Conservation (phyloP, 1,140 invertebrate species). For the Aradophagus sp. region DNA sequence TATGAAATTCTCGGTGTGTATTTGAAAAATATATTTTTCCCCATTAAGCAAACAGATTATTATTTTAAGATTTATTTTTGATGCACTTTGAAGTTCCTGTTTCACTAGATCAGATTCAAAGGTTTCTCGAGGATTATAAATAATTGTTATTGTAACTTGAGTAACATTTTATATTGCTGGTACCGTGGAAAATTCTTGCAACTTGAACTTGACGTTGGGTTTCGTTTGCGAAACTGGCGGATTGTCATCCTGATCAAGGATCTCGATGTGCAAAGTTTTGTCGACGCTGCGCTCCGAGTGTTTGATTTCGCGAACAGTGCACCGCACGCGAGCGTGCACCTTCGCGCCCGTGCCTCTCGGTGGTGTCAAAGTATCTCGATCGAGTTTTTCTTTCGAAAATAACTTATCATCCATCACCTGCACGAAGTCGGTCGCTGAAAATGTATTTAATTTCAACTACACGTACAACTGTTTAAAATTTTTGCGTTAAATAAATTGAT, state of each 20-base stretch:
- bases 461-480: background rate
- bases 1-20: too few species aligned
- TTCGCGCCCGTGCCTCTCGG: conserved; percentile 64
- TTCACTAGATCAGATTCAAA: too few species aligned
- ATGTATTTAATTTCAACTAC: background rate
- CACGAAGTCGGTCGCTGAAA: conserved; percentile 67
- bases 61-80: too few species aligned
- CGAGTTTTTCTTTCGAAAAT: conserved; percentile 61
- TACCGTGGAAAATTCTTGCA: conserved; percentile 65
- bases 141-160: too few species aligned
- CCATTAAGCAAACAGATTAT: too few species aligned
- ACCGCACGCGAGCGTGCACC: conserved; percentile 60
- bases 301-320: conserved; percentile 62
- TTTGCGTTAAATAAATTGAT: background rate
- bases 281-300: conserved; percentile 57
- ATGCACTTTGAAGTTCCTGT: too few species aligned
- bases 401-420: conserved; percentile 58
- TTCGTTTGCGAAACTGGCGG: conserved; percentile 66
- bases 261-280: conserved; percentile 58
- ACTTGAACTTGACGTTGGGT: conserved; percentile 56
- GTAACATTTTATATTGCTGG: conserved; percentile 24
- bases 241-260: conserved; percentile 73
- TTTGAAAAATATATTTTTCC: too few species aligned
- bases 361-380: conserved; percentile 61
- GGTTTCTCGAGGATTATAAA: too few species aligned